phyloP scores from a whole-genome alignment of 2,113 vertebrate genomes.

The Odocoileus hemionus region DNA sequence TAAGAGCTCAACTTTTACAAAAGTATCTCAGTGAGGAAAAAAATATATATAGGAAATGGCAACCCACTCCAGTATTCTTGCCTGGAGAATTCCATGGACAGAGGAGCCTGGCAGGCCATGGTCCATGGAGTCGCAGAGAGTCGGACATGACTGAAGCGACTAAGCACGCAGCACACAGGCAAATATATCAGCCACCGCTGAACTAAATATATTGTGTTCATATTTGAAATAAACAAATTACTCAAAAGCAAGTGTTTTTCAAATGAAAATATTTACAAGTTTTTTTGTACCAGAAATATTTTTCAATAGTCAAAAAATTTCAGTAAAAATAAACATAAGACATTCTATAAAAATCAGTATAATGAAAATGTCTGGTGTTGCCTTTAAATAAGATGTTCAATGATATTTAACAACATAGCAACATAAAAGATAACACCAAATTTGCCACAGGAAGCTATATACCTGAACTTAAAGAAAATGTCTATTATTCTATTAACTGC shows the following conservation, averaged over 20 bases:
- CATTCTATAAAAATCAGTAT: background rate
- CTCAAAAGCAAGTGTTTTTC: background rate
- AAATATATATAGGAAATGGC: background rate
- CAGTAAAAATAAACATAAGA: background rate
- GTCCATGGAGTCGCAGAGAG: too few relatives aligned
- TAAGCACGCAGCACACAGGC: background rate
- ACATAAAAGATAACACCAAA: background rate
- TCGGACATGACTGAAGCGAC: too few relatives aligned
- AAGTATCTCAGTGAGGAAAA: background rate
- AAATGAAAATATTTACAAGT: background rate
- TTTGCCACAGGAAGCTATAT: background rate
- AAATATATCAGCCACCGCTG: background rate
- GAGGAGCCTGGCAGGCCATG: too few relatives aligned
- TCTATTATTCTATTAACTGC: background rate
- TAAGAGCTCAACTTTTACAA: background rate
- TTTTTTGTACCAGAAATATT: background rate
- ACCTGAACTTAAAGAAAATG: background rate
- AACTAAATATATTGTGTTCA: background rate
- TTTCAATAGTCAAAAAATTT: background rate
- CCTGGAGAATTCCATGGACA: too few relatives aligned
- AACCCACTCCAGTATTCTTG: too few relatives aligned
- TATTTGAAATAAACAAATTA: background rate
- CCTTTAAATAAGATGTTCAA: background rate
- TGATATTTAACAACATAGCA: background rate
- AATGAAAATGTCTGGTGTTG: background rate